phyloP scores from a whole-genome alignment of 2,797 vertebrate species.

The Malurus splendens region DNA sequence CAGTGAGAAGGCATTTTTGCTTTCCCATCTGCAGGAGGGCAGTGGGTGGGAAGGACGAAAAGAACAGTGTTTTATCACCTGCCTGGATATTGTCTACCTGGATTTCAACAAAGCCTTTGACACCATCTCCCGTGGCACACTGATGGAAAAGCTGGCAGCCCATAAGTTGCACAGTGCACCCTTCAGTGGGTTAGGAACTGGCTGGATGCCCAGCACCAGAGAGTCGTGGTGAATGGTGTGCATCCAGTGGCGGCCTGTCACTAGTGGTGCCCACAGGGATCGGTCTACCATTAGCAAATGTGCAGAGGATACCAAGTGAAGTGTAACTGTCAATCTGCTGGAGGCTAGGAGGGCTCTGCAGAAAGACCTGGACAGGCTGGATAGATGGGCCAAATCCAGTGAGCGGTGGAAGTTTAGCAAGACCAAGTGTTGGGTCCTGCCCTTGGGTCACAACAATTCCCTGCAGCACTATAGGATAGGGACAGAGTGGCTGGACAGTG shows the following conservation, averaged over 20 bases:
- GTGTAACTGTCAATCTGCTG: no score
- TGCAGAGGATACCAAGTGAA: not conserved
- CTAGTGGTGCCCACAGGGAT: not conserved
- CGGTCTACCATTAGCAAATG: not conserved
- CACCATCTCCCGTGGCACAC: not conserved
- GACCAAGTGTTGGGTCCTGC: not conserved
- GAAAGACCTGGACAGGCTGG: not conserved
- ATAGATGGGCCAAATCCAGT: not conserved
- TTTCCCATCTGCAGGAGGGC: not conserved
- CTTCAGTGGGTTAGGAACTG: not conserved
- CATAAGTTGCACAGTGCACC: accelerated
- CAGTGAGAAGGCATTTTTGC: not conserved
- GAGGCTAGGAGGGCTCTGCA: not conserved
- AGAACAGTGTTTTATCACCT: not conserved
- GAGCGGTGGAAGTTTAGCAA: not conserved
- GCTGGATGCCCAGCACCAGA: not conserved
- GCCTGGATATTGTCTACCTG: not conserved
- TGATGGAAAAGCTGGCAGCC: not conserved
- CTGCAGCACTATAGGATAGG: not conserved
- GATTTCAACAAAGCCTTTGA: not conserved
- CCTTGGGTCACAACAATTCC: not conserved
- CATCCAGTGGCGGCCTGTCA: accelerated
- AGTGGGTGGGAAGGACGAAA: not conserved
- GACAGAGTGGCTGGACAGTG: not conserved
- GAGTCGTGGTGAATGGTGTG: accelerated